These are phyloP conservation scores for Aleiodes alternator DNA, from an alignment of 2,888 invertebrate genomes.

Conservation along the genomic window DNA sequence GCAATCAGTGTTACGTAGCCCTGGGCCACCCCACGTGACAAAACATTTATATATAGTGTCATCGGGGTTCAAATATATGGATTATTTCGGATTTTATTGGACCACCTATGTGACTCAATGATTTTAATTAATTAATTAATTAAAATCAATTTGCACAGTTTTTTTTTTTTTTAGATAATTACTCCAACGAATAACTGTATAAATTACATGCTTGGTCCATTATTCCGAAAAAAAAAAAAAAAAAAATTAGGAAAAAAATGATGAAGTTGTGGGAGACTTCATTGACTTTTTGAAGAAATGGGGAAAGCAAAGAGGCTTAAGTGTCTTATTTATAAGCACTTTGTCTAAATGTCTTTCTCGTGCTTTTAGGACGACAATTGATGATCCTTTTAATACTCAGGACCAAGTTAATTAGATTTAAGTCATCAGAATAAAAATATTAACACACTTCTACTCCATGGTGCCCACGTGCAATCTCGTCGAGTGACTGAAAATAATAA, in stretches of 20 bases:
- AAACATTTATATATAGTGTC: conserved; percentile 71
- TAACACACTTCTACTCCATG: conserved; percentile 56
- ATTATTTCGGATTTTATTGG: conserved; percentile 65
- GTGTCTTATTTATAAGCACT: neutral
- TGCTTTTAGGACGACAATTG: neutral
- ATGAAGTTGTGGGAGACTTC: too few species aligned
- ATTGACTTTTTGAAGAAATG: neutral
- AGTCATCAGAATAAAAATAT: conserved; percentile 61
- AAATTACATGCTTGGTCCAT: neutral
- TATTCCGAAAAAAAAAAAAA: neutral
- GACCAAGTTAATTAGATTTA: conserved; percentile 74
- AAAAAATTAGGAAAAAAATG: too few species aligned
- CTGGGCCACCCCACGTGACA: conserved; percentile 74
- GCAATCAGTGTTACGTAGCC: conserved; percentile 76
- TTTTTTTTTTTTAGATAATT: too few species aligned
- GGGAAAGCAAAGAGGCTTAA: too few species aligned
- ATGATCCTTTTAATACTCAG: conserved; percentile 71
- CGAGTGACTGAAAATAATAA: conserved; percentile 55
- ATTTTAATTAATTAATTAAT: neutral
- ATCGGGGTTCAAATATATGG: conserved; percentile 72
- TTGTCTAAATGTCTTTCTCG: too few species aligned
- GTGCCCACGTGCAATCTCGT: conserved; percentile 55
- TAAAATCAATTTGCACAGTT: too few species aligned
- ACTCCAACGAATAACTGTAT: neutral
- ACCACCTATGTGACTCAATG: conserved; percentile 46